These are phyloP conservation scores for Cenopis cana DNA, from an alignment of 2,888 invertebrate species.

Conservation along the genomic window DNA sequence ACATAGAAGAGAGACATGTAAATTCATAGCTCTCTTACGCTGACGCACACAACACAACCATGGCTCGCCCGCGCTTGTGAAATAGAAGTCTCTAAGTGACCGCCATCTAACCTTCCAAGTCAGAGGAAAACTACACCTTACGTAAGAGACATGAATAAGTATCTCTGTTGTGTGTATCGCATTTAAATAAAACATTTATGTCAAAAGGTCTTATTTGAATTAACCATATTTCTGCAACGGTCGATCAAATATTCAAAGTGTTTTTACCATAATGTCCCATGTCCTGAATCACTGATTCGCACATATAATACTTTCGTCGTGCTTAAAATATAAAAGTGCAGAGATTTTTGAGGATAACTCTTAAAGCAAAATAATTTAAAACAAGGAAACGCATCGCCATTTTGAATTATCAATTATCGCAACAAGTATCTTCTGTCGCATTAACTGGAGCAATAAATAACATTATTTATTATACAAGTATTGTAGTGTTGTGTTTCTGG, in stretches of 20 bases:
- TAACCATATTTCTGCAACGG: slow-evolving; percentile 15
- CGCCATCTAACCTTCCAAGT: too few relatives aligned
- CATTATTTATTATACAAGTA: background rate
- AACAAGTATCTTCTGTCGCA: slow-evolving; percentile 28
- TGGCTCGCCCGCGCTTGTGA: too few relatives aligned
- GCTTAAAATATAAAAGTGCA: background rate
- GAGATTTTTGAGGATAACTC: background rate
- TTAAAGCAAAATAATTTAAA: background rate
- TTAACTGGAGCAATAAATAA: slow-evolving; percentile 15
- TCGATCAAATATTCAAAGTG: slow-evolving; percentile 27
- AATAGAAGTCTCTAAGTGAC: too few relatives aligned
- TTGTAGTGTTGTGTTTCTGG: too few relatives aligned
- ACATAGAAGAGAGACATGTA: too few relatives aligned
- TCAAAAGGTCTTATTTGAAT: slow-evolving; percentile 34
- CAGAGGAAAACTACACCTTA: too few relatives aligned
- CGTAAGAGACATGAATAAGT: too few relatives aligned
- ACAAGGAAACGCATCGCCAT: background rate
- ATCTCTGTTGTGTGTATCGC: background rate
- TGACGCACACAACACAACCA: too few relatives aligned
- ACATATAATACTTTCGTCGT: slow-evolving; percentile 20
- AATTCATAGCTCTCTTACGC: too few relatives aligned
- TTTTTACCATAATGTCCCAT: slow-evolving; percentile 33
- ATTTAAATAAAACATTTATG: background rate
- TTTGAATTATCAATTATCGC: slow-evolving; percentile 24
- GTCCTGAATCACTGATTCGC: slow-evolving; percentile 32